Conservation (phyloP, 2,113 vertebrate genomes). For the Protomyctophum bolini region DNA sequence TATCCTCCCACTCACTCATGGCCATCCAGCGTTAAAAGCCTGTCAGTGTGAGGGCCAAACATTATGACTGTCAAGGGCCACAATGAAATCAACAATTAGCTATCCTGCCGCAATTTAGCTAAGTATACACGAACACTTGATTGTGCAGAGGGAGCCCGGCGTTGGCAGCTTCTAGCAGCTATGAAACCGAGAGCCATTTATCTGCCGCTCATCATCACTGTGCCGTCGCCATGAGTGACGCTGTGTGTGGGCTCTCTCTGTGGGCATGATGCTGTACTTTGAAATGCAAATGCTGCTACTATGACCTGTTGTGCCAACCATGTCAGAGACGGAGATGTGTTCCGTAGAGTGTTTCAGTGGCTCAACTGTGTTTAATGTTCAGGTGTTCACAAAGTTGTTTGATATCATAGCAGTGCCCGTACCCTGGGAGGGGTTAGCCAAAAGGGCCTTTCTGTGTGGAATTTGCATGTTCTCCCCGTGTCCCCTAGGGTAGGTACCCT, state of each 20-base stretch:
- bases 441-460: too few species aligned
- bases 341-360: too few species aligned
- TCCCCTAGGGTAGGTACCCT: too few species aligned
- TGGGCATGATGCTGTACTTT: constrained; percentile 5
- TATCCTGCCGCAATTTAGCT: constrained; percentile 10
- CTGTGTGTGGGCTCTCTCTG: background rate
- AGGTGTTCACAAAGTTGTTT: too few species aligned
- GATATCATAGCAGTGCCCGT: too few species aligned
- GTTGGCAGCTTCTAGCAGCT: background rate
- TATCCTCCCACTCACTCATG: constrained; percentile 45
- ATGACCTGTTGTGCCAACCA: too few species aligned
- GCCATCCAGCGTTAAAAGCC: constrained; percentile 47
- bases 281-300: background rate
- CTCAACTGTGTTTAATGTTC: too few species aligned
- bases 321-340: too few species aligned
- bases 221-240: background rate
- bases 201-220: background rate
- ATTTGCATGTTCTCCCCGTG: too few species aligned
- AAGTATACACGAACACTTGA: constrained; percentile 15
- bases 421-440: too few species aligned
- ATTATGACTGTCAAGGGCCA: constrained; percentile 51
- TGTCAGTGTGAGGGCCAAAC: constrained; percentile 44
- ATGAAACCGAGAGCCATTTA: constrained; percentile 1
- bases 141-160: background rate
- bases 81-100: constrained; percentile 57